Base-by-base conservation (phyloP, 2,888 invertebrate species). In the Lydus trimaculatus region DNA sequence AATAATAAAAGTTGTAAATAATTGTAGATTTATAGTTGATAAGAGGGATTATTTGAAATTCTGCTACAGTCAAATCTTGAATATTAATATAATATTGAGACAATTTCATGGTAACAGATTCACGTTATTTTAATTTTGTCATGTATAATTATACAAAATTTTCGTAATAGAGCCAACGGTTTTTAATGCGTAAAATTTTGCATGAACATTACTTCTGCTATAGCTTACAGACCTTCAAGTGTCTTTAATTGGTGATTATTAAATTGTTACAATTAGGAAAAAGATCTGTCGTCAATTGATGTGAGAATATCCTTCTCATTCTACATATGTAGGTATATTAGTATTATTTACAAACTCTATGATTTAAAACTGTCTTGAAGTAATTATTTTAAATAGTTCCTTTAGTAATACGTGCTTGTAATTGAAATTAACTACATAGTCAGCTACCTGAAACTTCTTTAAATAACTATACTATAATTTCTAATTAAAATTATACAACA, bases 361-460 rank as follows among this genome's bases (percentile, higher is more conserved):
- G 48, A 48, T 20, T 48, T 20, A 15, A 56, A 56, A 25, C 56
- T 25, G 25, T 56, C 25, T 56, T 56, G 20, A 25, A 56, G 25
- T 56, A 56, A 56, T 56, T 56, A 56, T 56, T 25, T 56, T 56
- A 56, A 56, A 56, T 15, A 56, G 56, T 25, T 5, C 56, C 56
- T 56, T 56, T 56, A 56, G 25, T 56, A 56, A 56, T 56, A 56
- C 13, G 25, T 15, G 56, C 25, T 25, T 56, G 13, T 56, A 23
- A 56, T 56, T 56, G 56, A 56, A 56, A 56, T 56, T 56, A 56
- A 56, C 25, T 56, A 56, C 56, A 25, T 56, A 56, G 9, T 13
- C 56, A 56, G 56, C 56, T 56, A 56, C 56, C 56, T 56, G 56
- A 56, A 56, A 56, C 23, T 52, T 52, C 23, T 52, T 39, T 23